A percentile compares a stretch with the other conserved stretches of the same genome.
These are phyloP conservation scores for Illadopsis cleaveri DNA, from an alignment of 2,113 vertebrate genomes.

Conservation along the genomic window DNA sequence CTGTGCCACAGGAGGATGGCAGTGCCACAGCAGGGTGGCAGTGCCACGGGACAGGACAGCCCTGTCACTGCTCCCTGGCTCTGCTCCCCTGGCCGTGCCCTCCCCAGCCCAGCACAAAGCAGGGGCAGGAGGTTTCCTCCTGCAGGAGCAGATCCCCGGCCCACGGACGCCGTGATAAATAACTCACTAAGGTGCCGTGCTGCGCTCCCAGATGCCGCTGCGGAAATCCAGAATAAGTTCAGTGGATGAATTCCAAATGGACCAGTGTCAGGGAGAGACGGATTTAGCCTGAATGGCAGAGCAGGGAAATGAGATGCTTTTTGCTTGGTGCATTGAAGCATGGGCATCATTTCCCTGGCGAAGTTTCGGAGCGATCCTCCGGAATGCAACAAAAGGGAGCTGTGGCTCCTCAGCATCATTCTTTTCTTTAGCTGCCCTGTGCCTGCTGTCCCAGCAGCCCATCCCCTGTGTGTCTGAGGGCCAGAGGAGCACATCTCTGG, in stretches of 20 bases:
- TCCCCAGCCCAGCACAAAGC: neutral
- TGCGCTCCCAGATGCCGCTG: neutral
- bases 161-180: neutral
- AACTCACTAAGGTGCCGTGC: neutral
- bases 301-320: constrained; percentile 23
- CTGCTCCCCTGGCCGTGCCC: neutral
- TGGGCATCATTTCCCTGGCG: constrained; percentile 7
- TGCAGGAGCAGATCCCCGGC: neutral
- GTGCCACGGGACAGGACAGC: neutral
- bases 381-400: neutral
- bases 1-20: too few relatives aligned
- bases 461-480: neutral
- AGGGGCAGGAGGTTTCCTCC: neutral
- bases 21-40: too few relatives aligned
- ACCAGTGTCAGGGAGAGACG: neutral
- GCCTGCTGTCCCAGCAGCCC: neutral
- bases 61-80: neutral
- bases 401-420: neutral
- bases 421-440: neutral
- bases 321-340: neutral
- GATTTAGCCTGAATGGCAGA: constrained; percentile 41
- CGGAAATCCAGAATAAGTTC: constrained; percentile 8
- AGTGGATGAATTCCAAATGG: constrained; percentile 15
- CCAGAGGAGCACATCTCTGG: neutral
- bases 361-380: neutral